Evolutionary conservation across 2,888 invertebrate species (phyloP), one percentile per base, ranked within the genome.

Genomic region (Pyrrhosoma nymphula): DNA sequence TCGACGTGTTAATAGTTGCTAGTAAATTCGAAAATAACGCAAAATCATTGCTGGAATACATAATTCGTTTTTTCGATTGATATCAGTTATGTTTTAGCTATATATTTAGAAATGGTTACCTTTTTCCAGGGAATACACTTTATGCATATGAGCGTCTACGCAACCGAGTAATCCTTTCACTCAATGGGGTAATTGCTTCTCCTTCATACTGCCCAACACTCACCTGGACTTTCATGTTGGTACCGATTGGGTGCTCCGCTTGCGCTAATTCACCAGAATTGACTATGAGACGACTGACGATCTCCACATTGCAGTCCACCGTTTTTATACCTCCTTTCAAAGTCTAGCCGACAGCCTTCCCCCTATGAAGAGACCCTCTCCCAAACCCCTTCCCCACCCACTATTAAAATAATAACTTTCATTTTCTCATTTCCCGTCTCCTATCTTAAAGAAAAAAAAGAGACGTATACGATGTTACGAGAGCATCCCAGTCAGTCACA

Each of bases 371-470:
- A 69, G 63, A 60, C 47, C 75, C 69, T 20, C 47, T 91, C 60
- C 20, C 47, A 88, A 20, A 63, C 63, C 60, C 20, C 60, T 47
- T 47, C 93, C 93, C 69, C 69, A 39, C 93, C 93, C 47, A 35
- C 93, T 69, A 75, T 47, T 93, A 75, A 93, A 69, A 47, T 93
- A 93, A 93, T 93, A 93, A 69, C 93, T 93, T 93, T 93, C 93
- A 93, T 93, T 93, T 93, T 93, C 93, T 93, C 69, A 69, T n/a
- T 93, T 55, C 39, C 69, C 69, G 69, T 93, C 26, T 47, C n/a
- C 47, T 75, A 20, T 60, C n/a, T 47, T 47, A 47, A 47, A 47
- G 47, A 8, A n/a, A 35, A 69, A 47, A 75, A 69, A 69, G 93
- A 93, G 69, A 47, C 63, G 93, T 82, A 93, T 14, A 2, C 39